Percentiles rank a stretch among this genome's conserved stretches.
Conservation (phyloP, 2,113 vertebrate genomes). For the Crotalus helleri region DNA sequence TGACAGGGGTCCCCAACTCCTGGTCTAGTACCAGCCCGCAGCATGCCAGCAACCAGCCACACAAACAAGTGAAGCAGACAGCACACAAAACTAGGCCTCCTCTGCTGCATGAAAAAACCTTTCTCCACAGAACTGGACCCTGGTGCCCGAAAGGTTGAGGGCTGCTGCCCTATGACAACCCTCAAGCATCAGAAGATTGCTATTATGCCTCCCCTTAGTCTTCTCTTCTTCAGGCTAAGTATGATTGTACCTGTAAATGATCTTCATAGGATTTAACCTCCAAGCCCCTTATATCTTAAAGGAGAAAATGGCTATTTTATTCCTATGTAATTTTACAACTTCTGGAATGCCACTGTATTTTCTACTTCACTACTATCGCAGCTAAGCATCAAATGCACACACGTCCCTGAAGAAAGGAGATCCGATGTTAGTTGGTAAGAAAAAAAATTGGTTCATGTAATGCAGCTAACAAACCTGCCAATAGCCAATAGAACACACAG, state of each 20-base stretch:
- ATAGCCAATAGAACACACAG: constrained; percentile 7
- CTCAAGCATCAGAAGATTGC: not conserved
- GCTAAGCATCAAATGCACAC: not conserved
- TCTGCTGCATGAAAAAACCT: not conserved
- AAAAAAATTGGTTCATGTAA: not conserved
- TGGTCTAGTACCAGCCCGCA: not conserved
- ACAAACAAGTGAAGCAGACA: not conserved
- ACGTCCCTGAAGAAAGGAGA: not conserved
- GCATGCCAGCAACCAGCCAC: not conserved
- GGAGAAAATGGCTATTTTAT: not conserved
- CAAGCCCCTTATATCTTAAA: not conserved
- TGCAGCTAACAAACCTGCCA: not conserved
- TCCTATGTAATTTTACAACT: not conserved
- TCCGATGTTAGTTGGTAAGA: not conserved
- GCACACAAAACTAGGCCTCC: not conserved
- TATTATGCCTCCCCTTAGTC: not conserved
- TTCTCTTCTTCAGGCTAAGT: not conserved
- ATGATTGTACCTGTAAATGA: not conserved
- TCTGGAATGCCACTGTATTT: not conserved
- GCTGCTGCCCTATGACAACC: not conserved
- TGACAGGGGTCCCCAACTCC: not conserved
- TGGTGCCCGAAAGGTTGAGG: not conserved
- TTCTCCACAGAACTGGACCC: not conserved
- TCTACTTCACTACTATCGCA: not conserved
- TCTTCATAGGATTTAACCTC: not conserved